Evolutionary conservation across 2,888 invertebrate species (phyloP), one percentile per base, ranked within the genome.

Genomic region (Lithophane semibrunnea): DNA sequence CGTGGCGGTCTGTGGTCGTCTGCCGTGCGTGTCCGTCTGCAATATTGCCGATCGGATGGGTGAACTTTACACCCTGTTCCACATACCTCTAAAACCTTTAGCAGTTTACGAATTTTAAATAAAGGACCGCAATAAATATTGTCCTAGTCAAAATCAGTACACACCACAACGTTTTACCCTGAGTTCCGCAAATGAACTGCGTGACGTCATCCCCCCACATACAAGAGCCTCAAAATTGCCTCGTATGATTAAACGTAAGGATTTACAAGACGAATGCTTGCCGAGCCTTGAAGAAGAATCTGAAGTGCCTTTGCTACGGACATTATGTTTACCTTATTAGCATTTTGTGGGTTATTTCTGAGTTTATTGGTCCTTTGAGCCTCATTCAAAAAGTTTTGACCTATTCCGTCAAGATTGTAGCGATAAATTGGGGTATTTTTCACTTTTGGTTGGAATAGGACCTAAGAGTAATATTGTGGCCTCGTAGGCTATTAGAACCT

Each of bases 171-270:
- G 64, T 76, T 69, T 74, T 72, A 60, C 60, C n/a, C 29, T 21
- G 37, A 68, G 60, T 68, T 58, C 58, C 75, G 18, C 64, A 77
- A 86, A 86, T 83, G 71, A 86, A 85, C 77, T 72, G 73, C 61
- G 80, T 80, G 86, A 83, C 75, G 75, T 80, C 80, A 61, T 83
- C 79, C 74, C 75, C 77, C 73, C 67, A 37, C 69, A 2, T 77
- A 75, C 75, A 72, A 52, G 68, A 73, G 77, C 71, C 77, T 78
- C 88, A 75, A 90, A 91, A 92, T 91, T 91, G 88, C 88, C 86
- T 89, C 76, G 78, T 89, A 91, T 91, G 92, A 92, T 91, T 91
- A 91, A 92, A 85, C 80, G 86, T 66, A 73, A 87, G 86, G 87
- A 87, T 90, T 88, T 86, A 72, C 80, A 89, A 91, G 91, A 91